phyloP scores from a whole-genome alignment of 2,797 vertebrate genomes.

The Notoglanidium macrostoma region DNA sequence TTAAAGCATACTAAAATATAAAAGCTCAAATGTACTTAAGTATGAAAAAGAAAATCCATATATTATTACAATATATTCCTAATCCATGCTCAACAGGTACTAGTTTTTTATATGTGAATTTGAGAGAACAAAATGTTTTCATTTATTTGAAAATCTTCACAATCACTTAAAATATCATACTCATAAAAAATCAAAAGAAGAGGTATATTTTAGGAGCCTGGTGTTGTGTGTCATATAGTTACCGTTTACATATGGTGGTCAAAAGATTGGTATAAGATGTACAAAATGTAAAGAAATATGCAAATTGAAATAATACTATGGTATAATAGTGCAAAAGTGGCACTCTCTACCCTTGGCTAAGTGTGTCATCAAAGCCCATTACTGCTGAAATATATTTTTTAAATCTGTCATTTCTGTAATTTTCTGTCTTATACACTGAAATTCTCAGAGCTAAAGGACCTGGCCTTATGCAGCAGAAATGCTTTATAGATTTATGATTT shows the following conservation, averaged over 20 bases:
- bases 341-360: background rate
- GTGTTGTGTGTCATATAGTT: background rate
- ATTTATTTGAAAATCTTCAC: background rate
- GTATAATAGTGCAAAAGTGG: background rate
- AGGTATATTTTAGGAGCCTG: background rate
- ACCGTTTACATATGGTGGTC: background rate
- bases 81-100: background rate
- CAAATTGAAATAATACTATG: background rate
- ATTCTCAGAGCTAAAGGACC: background rate
- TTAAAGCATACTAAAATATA: background rate
- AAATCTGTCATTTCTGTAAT: no score
- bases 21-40: no score
- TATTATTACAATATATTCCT: background rate
- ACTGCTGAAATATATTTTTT: background rate
- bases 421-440: background rate
- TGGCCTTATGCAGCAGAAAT: background rate
- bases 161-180: background rate
- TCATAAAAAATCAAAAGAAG: background rate
- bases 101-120: background rate
- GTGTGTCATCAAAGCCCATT: background rate
- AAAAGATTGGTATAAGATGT: background rate
- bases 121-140: background rate
- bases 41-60: background rate
- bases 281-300: background rate
- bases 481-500: slow-evolving; percentile 20